A percentile compares a stretch with the other conserved stretches of the same genome.
phyloP scores from a whole-genome alignment of 2,797 vertebrate genomes.

The Sus cebifrons region DNA sequence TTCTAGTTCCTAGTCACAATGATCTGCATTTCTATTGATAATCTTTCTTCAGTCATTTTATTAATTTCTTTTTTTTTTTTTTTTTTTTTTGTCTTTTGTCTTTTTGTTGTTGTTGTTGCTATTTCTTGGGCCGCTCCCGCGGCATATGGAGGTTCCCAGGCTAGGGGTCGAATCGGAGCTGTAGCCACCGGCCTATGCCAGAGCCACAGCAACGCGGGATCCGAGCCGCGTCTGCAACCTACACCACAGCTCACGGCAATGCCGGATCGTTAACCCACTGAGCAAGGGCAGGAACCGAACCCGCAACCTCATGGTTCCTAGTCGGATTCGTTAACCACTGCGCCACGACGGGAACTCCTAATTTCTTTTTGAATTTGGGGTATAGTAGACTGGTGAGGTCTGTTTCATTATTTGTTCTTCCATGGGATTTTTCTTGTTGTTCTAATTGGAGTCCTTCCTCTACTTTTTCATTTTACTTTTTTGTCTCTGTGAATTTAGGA shows the following conservation, averaged over 20 bases:
- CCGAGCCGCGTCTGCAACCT: no score
- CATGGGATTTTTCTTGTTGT: background rate
- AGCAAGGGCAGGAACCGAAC: no score
- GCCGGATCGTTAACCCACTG: no score
- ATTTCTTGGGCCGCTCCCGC: no score
- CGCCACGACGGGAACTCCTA: background rate
- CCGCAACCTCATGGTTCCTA: no score
- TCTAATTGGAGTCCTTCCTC: background rate
- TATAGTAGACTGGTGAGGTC: background rate
- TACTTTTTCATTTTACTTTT: background rate
- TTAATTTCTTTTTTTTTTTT: background rate
- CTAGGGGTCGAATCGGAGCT: no score
- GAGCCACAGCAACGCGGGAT: no score
- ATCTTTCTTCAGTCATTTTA: background rate
- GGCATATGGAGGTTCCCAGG: no score
- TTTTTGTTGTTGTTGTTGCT: no score
- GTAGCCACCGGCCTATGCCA: no score
- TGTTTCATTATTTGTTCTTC: background rate
- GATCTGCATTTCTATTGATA: background rate
- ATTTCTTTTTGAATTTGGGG: background rate
- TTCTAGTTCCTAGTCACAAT: background rate
- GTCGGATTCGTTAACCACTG: no score
- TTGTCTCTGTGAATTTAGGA: background rate
- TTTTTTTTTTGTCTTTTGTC: background rate
- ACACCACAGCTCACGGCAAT: no score